phyloP scores from a whole-genome alignment of 2,113 vertebrate species.

The Poeciliopsis turrubarensis region DNA sequence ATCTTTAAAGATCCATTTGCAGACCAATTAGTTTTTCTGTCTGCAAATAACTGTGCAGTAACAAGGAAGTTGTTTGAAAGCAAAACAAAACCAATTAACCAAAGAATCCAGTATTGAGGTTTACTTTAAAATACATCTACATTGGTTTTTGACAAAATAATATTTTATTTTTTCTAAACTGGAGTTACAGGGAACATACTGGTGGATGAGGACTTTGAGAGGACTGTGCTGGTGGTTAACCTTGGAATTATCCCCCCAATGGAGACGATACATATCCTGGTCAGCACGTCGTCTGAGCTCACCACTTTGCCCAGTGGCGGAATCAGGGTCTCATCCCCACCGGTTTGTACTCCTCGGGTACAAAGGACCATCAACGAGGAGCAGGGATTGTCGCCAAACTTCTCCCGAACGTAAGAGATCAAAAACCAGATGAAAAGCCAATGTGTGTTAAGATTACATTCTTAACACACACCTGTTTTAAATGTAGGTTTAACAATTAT shows the following conservation, averaged over 20 bases:
- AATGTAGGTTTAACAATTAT: neutral
- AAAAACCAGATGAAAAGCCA: neutral
- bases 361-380: constrained; percentile 82
- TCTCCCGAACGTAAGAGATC: constrained; percentile 79
- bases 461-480: neutral
- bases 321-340: constrained; percentile 85
- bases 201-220: constrained; percentile 93
- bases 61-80: neutral
- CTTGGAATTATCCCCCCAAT: constrained; percentile 88
- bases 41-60: neutral
- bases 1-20: neutral
- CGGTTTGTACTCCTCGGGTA: constrained; percentile 88
- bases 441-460: neutral
- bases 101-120: neutral
- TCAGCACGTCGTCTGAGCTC: constrained; percentile 95
- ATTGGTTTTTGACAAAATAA: neutral
- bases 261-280: constrained; percentile 88
- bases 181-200: constrained; percentile 80
- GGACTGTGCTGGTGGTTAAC: constrained; percentile 88
- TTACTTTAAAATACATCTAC: neutral
- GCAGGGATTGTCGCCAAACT: constrained; percentile 77
- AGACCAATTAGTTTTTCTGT: neutral
- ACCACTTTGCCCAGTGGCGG: constrained; percentile 88
- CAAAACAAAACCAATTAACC: neutral
- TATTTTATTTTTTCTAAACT: neutral